Percentiles rank a stretch among this genome's conserved stretches.
Evolutionary conservation across 2,113 vertebrate genomes (phyloP).

Genomic region (Dipodomys ordii): DNA sequence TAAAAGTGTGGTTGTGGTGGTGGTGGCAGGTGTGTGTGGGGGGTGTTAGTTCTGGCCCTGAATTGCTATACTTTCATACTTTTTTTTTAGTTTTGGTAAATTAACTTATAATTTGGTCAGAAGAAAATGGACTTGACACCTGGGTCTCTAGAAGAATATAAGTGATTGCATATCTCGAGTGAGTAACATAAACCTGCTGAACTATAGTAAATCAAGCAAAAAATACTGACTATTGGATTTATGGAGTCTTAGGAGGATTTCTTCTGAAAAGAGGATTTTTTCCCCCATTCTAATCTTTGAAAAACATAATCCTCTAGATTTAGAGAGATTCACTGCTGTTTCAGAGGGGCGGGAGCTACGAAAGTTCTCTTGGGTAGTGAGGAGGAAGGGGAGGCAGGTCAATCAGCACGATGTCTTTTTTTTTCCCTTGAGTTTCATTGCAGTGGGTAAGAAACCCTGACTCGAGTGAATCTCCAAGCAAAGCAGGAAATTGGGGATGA

Average conservation of each 20-base stretch:
- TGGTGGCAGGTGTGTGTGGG: neutral
- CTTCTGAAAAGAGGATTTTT: conserved; percentile 66
- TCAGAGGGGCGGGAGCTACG: conserved; percentile 56
- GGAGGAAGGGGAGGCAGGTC: neutral
- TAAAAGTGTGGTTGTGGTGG: neutral
- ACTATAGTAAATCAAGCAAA: conserved; percentile 56
- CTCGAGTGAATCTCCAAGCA: neutral
- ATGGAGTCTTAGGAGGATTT: conserved; percentile 62
- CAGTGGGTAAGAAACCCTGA: neutral
- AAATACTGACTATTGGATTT: conserved; percentile 64
- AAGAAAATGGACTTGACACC: conserved; percentile 41
- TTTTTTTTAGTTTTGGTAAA: conserved; percentile 25
- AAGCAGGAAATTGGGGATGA: neutral
- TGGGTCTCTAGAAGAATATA: conserved; percentile 3
- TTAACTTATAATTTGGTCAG: conserved; percentile 42
- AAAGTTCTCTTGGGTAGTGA: conserved; percentile 40
- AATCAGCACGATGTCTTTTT: neutral
- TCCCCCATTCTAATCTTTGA: conserved; percentile 65
- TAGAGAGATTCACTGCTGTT: conserved; percentile 59
- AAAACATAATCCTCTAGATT: conserved; percentile 78
- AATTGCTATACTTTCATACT: conserved; percentile 17
- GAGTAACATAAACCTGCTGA: conserved; percentile 23
- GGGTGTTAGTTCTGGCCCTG: neutral
- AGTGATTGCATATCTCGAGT: conserved; percentile 41
- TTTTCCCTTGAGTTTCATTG: conserved; percentile 30